Conservation (phyloP, 1,140 invertebrate genomes). For the Harlomillsia oculata region DNA sequence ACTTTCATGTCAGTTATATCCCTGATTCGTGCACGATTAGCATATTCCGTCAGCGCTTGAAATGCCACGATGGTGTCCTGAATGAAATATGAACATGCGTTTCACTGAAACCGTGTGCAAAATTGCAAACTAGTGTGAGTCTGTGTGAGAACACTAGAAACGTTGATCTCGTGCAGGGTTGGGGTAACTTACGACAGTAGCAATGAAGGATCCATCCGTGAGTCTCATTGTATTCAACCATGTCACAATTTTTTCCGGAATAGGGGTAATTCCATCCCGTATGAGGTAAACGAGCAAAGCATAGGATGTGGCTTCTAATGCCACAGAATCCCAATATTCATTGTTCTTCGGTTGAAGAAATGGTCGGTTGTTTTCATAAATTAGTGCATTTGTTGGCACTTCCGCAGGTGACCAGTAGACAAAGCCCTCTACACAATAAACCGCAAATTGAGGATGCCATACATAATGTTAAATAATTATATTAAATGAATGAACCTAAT, state of each 20-base stretch:
- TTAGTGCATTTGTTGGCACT: constrained; percentile 39
- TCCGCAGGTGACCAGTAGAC: constrained; percentile 44
- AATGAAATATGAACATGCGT: not conserved
- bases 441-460: too few relatives aligned
- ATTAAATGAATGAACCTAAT: not conserved
- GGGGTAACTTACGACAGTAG: constrained; percentile 45
- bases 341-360: constrained; percentile 43
- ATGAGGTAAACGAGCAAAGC: constrained; percentile 48
- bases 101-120: too few relatives aligned
- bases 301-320: constrained; percentile 51
- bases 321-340: constrained; percentile 42
- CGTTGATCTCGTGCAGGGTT: too few relatives aligned
- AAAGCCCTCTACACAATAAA: constrained; percentile 41
- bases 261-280: constrained; percentile 41
- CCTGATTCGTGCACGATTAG: constrained; percentile 48
- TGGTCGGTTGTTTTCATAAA: constrained; percentile 45
- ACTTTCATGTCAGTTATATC: constrained; percentile 52
- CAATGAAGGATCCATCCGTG: constrained; percentile 48
- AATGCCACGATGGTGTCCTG: constrained; percentile 52
- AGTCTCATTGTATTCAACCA: constrained; percentile 53
- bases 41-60: constrained; percentile 51
- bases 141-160: too few relatives aligned
- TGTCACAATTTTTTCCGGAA: constrained; percentile 45
- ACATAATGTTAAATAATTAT: not conserved
- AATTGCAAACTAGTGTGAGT: too few relatives aligned